phyloP scores from a whole-genome alignment of 2,113 vertebrate species.

The Galbula dea region DNA sequence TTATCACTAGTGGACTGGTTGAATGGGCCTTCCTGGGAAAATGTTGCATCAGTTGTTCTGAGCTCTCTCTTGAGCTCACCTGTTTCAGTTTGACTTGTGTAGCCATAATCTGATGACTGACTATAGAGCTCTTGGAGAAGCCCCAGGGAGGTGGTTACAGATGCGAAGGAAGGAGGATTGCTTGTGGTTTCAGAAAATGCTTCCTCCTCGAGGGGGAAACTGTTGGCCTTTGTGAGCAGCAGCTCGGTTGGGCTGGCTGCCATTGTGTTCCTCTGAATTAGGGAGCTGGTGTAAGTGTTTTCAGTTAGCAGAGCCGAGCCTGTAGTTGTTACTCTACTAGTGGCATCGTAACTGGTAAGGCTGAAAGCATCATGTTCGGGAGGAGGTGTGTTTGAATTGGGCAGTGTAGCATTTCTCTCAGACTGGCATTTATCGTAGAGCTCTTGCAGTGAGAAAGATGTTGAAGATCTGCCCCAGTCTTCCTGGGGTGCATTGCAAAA shows the following conservation, averaged over 20 bases:
- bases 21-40: neutral
- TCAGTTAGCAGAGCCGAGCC: neutral
- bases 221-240: neutral
- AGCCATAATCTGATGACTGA: neutral
- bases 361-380: fast-evolving
- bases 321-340: neutral
- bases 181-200: neutral
- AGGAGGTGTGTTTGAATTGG: neutral
- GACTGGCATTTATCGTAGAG: slow-evolving; percentile 44
- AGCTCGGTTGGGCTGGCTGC: neutral
- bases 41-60: fast-evolving
- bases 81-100: neutral
- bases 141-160: neutral
- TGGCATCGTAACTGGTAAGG: neutral
- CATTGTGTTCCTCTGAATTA: neutral
- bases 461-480: neutral
- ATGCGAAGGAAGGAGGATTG: neutral
- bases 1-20: neutral
- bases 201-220: neutral
- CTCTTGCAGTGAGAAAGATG: slow-evolving; percentile 28
- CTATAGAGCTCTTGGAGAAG: neutral
- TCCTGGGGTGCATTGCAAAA: slow-evolving; percentile 40
- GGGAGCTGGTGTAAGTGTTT: neutral
- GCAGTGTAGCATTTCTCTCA: neutral
- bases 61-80: neutral